Base-by-base conservation (phyloP, 2,113 vertebrate genomes). In the Scomber japonicus region DNA sequence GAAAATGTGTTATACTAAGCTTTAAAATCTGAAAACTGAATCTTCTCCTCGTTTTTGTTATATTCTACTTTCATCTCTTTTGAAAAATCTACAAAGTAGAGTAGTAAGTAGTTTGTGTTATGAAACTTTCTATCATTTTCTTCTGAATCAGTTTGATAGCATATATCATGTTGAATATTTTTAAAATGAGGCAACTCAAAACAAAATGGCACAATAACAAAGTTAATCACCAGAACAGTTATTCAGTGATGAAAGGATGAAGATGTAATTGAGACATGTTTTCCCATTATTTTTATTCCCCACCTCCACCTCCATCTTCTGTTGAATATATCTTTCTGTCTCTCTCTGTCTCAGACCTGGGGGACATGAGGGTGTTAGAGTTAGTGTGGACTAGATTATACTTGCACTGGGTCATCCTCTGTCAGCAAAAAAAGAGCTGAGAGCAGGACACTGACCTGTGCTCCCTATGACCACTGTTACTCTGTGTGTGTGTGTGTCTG, bases 341-440 rank as follows among this genome's bases (percentile, higher is more conserved):
- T 71, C n/a, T 27, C n/a, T 60, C 45, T 55, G 53, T 72, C 40
- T 45, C 19, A 72, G 84, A 75, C 88, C 82, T 82, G 54, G 71
- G 82, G 88, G 81, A 85, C 88, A 79, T 16, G 62, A 68, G 80
- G 80, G 77, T 71, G 85, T 80, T 78, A 61, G 81, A 88, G 91
- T 89, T 81, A 84, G 77, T 79, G 79, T 78, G 85, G 83, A 86
- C 85, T 81, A 87, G 78, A 91, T 90, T 91, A 91, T 80, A 78
- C 76, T 68, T 78, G 70, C 71, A 59, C 71, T 54, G 65, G 88
- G 89, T 91, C 81, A 69, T 77, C 87, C 89, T 82, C 81, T 68
- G 91, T 91, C 91, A 94, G 91, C 93, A 93, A 75, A 93, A 91
- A 92, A 89, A 89, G 85, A 88, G 90, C 87, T 90, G 88, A 93